phyloP scores from a whole-genome alignment of 2,797 vertebrate species.

The Acridotheres tristis region DNA sequence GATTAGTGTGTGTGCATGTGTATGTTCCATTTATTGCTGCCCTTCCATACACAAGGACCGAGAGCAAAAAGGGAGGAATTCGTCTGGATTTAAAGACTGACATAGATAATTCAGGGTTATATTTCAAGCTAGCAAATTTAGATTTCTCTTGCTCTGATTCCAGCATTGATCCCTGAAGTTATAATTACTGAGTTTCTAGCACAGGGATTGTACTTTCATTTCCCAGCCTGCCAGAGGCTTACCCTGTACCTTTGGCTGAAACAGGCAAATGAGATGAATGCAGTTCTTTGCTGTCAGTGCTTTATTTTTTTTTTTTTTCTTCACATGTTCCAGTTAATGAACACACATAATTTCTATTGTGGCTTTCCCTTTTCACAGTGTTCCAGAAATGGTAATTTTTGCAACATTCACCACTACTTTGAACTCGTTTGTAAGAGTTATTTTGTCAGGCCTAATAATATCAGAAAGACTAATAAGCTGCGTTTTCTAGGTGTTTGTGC shows the following conservation, averaged over 20 bases:
- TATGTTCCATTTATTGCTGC: not conserved
- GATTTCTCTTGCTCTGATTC: not conserved
- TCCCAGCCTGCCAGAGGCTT: not conserved
- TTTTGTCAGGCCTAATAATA: slow-evolving; percentile 19
- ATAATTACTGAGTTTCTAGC: not conserved
- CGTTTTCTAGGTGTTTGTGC: not conserved
- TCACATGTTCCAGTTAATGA: not conserved
- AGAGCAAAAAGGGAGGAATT: not conserved
- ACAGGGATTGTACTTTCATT: not conserved
- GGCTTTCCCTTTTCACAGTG: not conserved
- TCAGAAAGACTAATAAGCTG: not conserved
- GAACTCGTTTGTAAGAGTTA: not conserved
- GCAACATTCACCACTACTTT: not conserved
- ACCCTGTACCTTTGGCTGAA: not conserved
- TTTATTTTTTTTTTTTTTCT: not conserved
- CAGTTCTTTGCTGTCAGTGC: not conserved
- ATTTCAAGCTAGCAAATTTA: not conserved
- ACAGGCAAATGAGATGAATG: not conserved
- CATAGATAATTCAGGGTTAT: not conserved
- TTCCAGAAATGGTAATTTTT: not conserved
- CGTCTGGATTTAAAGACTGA: not conserved
- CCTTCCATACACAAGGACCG: not conserved
- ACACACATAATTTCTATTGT: not conserved
- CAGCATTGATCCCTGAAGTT: not conserved
- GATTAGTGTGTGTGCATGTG: not conserved